phyloP scores from a whole-genome alignment of 2,797 vertebrate species.

The Mastacembelus armatus region DNA sequence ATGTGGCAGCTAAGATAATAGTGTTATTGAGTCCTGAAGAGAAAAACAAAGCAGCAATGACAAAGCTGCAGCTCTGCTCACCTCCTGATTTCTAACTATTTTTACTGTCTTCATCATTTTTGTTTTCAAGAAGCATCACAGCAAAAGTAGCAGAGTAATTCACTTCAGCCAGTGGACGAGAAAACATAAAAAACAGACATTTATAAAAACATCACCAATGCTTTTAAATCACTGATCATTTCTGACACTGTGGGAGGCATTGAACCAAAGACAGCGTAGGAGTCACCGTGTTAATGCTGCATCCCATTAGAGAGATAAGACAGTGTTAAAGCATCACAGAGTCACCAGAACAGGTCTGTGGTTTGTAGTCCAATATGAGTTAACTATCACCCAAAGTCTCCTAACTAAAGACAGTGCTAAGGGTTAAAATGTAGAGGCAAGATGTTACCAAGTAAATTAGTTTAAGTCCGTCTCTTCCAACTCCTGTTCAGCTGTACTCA shows the following conservation, averaged over 20 bases:
- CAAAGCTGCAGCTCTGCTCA: slow-evolving; percentile 35
- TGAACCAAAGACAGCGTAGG: slow-evolving; percentile 7
- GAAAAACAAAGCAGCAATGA: slow-evolving; percentile 13
- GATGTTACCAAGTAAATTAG: slow-evolving; percentile 31
- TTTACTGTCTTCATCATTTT: too few species aligned
- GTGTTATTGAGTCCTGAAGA: slow-evolving; percentile 18
- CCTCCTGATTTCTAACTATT: slow-evolving; percentile 15
- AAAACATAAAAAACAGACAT: not conserved
- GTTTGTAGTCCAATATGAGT: not conserved
- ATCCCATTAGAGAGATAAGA: slow-evolving; percentile 14
- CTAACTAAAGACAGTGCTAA: not conserved
- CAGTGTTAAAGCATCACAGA: not conserved
- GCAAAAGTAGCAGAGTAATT: slow-evolving; percentile 10
- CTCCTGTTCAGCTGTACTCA: slow-evolving; percentile 71
- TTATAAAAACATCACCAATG: not conserved
- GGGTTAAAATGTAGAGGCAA: slow-evolving; percentile 2
- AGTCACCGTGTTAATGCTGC: slow-evolving; percentile 43
- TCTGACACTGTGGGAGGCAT: slow-evolving; percentile 15
- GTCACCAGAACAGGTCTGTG: not conserved
- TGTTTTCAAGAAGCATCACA: not conserved
- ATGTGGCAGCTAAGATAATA: slow-evolving; percentile 20
- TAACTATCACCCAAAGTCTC: not conserved
- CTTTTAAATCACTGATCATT: slow-evolving; percentile 24
- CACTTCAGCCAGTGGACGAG: not conserved
- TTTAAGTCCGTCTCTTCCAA: slow-evolving; percentile 24